Evolutionary conservation across 2,113 vertebrate species (phyloP), one percentile per base, ranked within the genome.

Genomic region (Psittacus erithacus): DNA sequence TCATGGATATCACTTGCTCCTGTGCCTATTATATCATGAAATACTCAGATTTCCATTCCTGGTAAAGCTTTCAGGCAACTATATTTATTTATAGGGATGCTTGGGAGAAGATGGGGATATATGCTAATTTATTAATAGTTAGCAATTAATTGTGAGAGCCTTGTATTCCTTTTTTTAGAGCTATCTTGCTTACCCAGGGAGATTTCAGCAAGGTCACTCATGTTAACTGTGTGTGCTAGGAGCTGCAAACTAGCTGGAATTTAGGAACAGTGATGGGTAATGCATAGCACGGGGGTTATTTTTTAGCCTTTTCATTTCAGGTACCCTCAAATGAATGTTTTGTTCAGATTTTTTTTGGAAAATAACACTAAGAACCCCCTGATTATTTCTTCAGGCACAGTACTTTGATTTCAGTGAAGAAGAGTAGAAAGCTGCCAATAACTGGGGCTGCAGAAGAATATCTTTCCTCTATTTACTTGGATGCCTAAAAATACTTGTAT

Each of bases 121-220:
- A 68, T 29, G 12, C 18, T 78, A 13, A 81, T 93, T 90, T 95
- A 82, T 88, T 89, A 91, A 90, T 91, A 94, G 88, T 71, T 90
- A 59, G 73, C 83, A 93, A 87, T 93, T 93, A 90, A 78, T 95
- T 0, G 28, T 49, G 65, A 63, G 31, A 33, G 57, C 28, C 67
- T 84, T 76, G 19, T 89, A 28, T 82, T 88, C 77, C 77, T 88
- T 93, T 94, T 84, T 92, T 81, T 90, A 69, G 88, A 53, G 52
- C 60, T 79, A 20, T 91, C 62, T 89, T 85, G 57, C 86, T 96
- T 93, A 82, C n/a, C 47, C 44, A 79, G 65, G 14, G 82, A 84
- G 78, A 79, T 78, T 94, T 92, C 69, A 84, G 20, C 80, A 84
- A 92, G 83, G 93, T 93, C 90, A 85, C 47, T 69, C 7, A 7